Percentiles rank a stretch among this genome's conserved stretches.
phyloP scores from a whole-genome alignment of 2,797 vertebrate species.

The Danio kyathit region DNA sequence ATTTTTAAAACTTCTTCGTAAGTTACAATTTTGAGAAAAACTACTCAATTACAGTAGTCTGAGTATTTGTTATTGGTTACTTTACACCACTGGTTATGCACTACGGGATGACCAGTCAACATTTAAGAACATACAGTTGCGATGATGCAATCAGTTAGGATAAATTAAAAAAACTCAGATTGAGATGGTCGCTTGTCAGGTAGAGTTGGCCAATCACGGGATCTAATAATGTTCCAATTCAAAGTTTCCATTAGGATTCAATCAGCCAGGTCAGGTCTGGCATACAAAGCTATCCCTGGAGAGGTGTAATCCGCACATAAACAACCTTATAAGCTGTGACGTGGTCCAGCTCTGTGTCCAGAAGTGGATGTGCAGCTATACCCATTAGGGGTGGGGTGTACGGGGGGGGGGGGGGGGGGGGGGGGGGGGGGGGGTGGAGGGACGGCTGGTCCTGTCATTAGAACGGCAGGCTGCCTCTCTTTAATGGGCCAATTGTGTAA shows the following conservation, averaged over 20 bases:
- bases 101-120: too few species aligned
- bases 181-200: background rate
- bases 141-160: background rate
- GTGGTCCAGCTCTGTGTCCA: conserved; percentile 25
- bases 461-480: conserved; percentile 69
- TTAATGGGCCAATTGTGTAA: conserved; percentile 80
- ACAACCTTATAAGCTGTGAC: conserved; percentile 4
- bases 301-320: conserved; percentile 42
- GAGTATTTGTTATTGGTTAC: too few species aligned
- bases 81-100: too few species aligned
- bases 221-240: conserved; percentile 15
- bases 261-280: conserved; percentile 47
- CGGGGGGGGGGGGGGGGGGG: background rate
- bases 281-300: conserved; percentile 28
- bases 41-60: too few species aligned
- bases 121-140: background rate
- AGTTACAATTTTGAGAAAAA: too few species aligned
- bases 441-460: conserved; percentile 51
- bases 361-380: conserved; percentile 35
- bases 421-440: conserved; percentile 3
- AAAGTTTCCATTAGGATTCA: conserved; percentile 16
- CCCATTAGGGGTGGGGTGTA: conserved; percentile 21
- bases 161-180: background rate
- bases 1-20: too few species aligned
- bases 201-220: background rate